These are phyloP conservation scores for Prinia subflava DNA, from an alignment of 2,113 vertebrate species.

Conservation along the genomic window DNA sequence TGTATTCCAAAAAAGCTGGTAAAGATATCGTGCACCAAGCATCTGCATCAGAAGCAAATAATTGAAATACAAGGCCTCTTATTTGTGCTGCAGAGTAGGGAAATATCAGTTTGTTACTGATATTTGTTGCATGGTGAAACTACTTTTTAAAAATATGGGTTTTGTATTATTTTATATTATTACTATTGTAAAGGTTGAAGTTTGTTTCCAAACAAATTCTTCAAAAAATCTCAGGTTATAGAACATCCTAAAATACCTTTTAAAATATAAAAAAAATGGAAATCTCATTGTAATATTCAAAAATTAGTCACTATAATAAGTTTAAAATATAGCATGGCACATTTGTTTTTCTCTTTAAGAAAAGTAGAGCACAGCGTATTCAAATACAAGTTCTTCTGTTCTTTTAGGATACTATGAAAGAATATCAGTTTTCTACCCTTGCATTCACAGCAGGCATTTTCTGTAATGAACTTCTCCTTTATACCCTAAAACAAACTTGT, in stretches of 20 bases:
- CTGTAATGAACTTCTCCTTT: neutral
- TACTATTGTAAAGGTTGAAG: neutral
- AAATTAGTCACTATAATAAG: neutral
- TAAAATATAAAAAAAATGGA: neutral
- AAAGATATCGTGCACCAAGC: neutral
- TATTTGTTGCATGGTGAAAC: no score
- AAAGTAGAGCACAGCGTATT: neutral
- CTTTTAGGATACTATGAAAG: neutral
- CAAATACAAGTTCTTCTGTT: neutral
- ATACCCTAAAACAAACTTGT: neutral
- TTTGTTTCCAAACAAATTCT: neutral
- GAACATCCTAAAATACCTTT: neutral
- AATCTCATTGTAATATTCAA: neutral
- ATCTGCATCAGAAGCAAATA: neutral
- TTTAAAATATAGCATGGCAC: neutral
- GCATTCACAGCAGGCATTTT: neutral
- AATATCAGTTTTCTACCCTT: neutral
- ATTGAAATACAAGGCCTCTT: neutral
- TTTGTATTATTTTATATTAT: neutral
- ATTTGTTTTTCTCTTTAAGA: neutral
- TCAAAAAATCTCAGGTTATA: neutral
- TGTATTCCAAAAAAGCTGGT: neutral
- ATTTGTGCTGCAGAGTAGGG: neutral
- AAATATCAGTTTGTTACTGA: neutral
- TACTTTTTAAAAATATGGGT: accelerated